phyloP scores from a whole-genome alignment of 1,140 invertebrate species.

The Platorchestia sp. region DNA sequence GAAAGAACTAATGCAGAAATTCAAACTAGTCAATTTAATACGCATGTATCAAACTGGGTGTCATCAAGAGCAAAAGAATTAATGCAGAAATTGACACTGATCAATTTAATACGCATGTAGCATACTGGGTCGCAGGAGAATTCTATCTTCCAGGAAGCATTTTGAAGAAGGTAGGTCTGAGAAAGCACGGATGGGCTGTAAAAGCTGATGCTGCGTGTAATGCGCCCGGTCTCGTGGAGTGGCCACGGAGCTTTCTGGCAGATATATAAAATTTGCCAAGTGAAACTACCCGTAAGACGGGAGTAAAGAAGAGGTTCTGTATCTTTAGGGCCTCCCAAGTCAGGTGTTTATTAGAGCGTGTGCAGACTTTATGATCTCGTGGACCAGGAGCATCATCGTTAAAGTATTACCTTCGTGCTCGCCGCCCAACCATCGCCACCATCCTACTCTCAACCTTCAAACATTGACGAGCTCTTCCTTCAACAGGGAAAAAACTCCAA shows the following conservation, averaged over 20 bases:
- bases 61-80: background rate
- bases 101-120: background rate
- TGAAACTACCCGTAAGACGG: conserved; percentile 50
- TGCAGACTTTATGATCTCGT: conserved; percentile 31
- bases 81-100: background rate
- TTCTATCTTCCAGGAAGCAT: background rate
- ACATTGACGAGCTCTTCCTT: conserved; percentile 33
- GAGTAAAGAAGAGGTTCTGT: conserved; percentile 25
- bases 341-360: conserved; percentile 49
- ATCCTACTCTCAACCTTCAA: background rate
- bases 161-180: background rate
- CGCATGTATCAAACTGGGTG: background rate
- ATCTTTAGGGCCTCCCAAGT: conserved; percentile 41
- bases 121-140: background rate
- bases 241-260: conserved; percentile 8
- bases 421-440: background rate
- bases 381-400: conserved; percentile 32
- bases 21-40: background rate
- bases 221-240: background rate
- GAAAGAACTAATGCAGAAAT: background rate
- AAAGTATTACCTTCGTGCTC: conserved; percentile 33
- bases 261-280: conserved; percentile 55
- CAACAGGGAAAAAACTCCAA: background rate
- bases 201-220: conserved; percentile 47
- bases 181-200: background rate